These are phyloP conservation scores for Eulemur albifrons DNA, from an alignment of 2,797 vertebrate genomes.

Conservation along the genomic window DNA sequence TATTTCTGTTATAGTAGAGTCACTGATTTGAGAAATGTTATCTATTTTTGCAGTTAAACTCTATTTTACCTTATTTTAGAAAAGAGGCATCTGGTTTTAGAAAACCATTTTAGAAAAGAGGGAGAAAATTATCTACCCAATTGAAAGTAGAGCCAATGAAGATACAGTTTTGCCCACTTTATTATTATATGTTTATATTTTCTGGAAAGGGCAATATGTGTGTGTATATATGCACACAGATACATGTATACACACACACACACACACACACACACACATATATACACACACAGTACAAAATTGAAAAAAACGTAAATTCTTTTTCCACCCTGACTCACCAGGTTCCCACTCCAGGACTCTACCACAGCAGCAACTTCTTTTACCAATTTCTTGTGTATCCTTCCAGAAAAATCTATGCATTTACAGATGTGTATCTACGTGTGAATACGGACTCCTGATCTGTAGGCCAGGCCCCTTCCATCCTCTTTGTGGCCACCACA, in stretches of 20 bases:
- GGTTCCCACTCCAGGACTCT: not conserved
- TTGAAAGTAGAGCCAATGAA: slow-evolving; percentile 16
- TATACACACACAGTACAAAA: not conserved
- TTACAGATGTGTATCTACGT: not conserved
- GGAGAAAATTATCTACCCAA: not conserved
- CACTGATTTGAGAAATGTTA: slow-evolving; percentile 32
- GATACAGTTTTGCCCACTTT: not conserved
- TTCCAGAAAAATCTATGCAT: not conserved
- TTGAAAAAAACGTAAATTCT: not conserved
- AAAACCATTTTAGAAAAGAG: not conserved
- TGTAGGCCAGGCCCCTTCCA: not conserved
- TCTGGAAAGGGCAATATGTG: not conserved
- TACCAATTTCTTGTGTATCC: not conserved
- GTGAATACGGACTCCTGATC: not conserved
- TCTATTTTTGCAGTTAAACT: not conserved
- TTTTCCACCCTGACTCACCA: not conserved
- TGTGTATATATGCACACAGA: not conserved
- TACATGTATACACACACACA: not conserved
- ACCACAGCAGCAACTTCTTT: not conserved
- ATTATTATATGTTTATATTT: not conserved
- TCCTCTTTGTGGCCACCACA: not conserved
- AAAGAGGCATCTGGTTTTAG: not conserved
- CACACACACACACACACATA: not conserved
- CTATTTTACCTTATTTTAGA: not conserved
- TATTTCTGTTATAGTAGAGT: not conserved